A percentile compares a stretch with the other conserved stretches of the same genome.
These are phyloP conservation scores for Clamator glandarius DNA, from an alignment of 2,797 vertebrate genomes.

Conservation along the genomic window DNA sequence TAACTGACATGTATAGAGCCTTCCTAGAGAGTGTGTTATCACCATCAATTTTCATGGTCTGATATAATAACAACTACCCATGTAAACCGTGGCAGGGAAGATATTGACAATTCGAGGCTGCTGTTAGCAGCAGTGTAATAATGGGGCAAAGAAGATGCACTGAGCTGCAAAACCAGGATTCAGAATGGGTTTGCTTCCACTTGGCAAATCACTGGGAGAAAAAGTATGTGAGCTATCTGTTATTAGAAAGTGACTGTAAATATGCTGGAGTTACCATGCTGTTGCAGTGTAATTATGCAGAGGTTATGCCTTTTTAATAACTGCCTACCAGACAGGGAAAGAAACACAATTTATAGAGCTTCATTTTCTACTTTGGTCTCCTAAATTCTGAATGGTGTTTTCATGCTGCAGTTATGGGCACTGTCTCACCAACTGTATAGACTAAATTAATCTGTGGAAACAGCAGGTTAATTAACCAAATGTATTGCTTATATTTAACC, in stretches of 20 bases:
- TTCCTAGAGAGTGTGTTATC: slow-evolving; percentile 74
- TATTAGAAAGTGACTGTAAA: slow-evolving; percentile 22
- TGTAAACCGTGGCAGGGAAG: slow-evolving; percentile 66
- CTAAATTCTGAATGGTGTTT: background rate
- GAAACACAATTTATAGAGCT: slow-evolving; percentile 12
- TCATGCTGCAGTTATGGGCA: background rate
- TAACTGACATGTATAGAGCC: slow-evolving; percentile 74
- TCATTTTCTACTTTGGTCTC: slow-evolving; percentile 2
- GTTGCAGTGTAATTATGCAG: slow-evolving; percentile 15
- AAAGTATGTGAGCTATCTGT: slow-evolving; percentile 7
- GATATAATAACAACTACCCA: slow-evolving; percentile 77
- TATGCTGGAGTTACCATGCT: background rate
- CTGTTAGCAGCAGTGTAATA: slow-evolving; percentile 40
- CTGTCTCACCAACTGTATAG: slow-evolving; percentile 31
- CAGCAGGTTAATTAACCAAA: slow-evolving; percentile 46
- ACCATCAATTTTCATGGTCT: slow-evolving; percentile 74
- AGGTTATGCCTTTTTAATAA: slow-evolving; percentile 53
- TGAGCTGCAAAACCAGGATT: background rate
- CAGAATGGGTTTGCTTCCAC: slow-evolving; percentile 16
- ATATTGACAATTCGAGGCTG: slow-evolving; percentile 63
- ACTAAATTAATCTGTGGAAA: slow-evolving; percentile 10
- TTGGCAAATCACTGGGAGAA: slow-evolving; percentile 12
- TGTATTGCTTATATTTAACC: slow-evolving; percentile 54
- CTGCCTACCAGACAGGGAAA: slow-evolving; percentile 9
- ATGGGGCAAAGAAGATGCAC: background rate